Percentiles rank a stretch among this genome's conserved stretches.
Evolutionary conservation across 2,888 invertebrate species (phyloP).

Genomic region (Patella pellucida): DNA sequence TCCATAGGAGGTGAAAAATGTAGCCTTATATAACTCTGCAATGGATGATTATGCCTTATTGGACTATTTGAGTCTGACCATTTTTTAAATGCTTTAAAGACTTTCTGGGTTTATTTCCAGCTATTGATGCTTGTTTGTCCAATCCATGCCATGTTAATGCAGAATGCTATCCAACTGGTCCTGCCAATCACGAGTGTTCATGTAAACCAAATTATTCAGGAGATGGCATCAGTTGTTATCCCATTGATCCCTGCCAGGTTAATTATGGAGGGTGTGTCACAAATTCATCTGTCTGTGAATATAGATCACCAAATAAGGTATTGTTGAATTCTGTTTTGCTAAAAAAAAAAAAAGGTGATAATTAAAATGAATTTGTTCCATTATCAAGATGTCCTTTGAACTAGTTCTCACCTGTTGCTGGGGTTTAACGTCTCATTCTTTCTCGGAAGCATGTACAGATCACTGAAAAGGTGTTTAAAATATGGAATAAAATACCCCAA

Average conservation of each 20-base stretch:
- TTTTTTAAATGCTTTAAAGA: neutral
- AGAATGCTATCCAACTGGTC: constrained; percentile 43
- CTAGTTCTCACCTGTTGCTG: too few relatives aligned
- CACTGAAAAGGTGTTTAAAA: too few relatives aligned
- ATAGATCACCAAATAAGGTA: constrained; percentile 57
- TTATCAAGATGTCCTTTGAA: too few relatives aligned
- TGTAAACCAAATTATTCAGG: constrained; percentile 56
- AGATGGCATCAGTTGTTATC: constrained; percentile 56
- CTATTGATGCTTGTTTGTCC: constrained; percentile 40
- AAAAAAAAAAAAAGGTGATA: too few relatives aligned
- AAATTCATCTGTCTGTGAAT: constrained; percentile 49
- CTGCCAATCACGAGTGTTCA: constrained; percentile 45
- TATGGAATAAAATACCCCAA: too few relatives aligned
- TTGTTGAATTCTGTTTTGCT: neutral
- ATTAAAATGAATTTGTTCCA: too few relatives aligned
- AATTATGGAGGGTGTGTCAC: constrained; percentile 57
- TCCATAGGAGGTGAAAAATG: too few relatives aligned
- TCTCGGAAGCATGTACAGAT: too few relatives aligned
- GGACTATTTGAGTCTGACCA: too few relatives aligned
- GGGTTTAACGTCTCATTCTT: too few relatives aligned
- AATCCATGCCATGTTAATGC: constrained; percentile 50
- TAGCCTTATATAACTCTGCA: too few relatives aligned
- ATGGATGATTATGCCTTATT: too few relatives aligned
- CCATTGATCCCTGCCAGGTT: constrained; percentile 58
- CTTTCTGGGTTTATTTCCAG: constrained; percentile 31